Percentiles rank a stretch among this genome's conserved stretches.
These are phyloP conservation scores for Magallana gigas DNA, from an alignment of 1,140 invertebrate species.

Conservation along the genomic window DNA sequence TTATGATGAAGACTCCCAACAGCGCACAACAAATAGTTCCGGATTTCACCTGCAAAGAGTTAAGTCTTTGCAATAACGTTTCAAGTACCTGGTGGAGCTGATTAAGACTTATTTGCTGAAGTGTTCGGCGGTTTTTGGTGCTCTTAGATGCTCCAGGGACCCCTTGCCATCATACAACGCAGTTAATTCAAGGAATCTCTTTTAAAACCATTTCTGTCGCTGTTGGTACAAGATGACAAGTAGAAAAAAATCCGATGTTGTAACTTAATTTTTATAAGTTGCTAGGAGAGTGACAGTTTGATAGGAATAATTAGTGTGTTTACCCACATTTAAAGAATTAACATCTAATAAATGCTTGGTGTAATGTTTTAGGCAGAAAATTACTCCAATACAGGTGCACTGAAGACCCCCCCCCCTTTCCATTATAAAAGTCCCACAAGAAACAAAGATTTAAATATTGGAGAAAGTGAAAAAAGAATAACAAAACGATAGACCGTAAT, in stretches of 20 bases:
- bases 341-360: not conserved
- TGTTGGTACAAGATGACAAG: conserved; percentile 5
- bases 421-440: too few relatives aligned
- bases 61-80: conserved; percentile 27
- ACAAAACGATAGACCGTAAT: too few relatives aligned
- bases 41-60: conserved; percentile 28
- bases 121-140: conserved; percentile 14
- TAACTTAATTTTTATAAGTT: not conserved
- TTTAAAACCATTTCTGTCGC: not conserved
- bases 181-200: conserved; percentile 4
- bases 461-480: too few relatives aligned
- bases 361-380: too few relatives aligned
- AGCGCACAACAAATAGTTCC: conserved; percentile 18
- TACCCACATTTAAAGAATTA: not conserved
- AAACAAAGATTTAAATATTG: too few relatives aligned
- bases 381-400: too few relatives aligned
- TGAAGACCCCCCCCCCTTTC: too few relatives aligned
- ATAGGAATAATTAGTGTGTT: not conserved
- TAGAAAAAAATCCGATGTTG: not conserved
- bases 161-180: not conserved
- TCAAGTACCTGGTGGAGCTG: conserved; percentile 8
- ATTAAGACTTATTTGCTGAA: conserved; percentile 13
- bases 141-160: conserved; percentile 6
- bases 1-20: conserved; percentile 25
- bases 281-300: not conserved